phyloP scores from a whole-genome alignment of 2,797 vertebrate species.

The Peromyscus aztecus region DNA sequence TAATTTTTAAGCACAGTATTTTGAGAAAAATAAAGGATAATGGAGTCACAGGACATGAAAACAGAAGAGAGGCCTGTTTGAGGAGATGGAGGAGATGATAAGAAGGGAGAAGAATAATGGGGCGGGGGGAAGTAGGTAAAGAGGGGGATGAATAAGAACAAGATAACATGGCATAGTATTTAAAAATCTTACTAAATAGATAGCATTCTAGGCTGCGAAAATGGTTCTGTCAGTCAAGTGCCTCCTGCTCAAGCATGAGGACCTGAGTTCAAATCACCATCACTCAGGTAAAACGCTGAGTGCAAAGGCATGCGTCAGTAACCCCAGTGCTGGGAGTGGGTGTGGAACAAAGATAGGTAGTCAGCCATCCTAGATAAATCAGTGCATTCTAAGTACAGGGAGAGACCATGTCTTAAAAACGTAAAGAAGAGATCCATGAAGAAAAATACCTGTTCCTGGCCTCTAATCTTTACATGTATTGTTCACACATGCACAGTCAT shows the following conservation, averaged over 20 bases:
- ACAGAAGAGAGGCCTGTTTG: background rate
- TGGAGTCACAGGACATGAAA: background rate
- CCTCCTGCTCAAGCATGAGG: background rate
- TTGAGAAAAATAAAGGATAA: background rate
- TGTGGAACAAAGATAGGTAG: no score
- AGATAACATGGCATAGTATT: no score
- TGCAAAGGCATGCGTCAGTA: background rate
- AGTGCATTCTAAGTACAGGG: background rate
- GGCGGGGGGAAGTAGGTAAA: accelerated
- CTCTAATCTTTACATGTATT: background rate
- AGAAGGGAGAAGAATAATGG: background rate
- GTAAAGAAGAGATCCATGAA: background rate
- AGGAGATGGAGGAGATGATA: no score
- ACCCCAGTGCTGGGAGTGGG: background rate
- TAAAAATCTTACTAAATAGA: background rate
- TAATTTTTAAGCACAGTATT: background rate
- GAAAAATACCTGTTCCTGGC: background rate
- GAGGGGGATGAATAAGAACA: background rate
- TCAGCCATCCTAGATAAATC: background rate
- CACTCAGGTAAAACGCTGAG: background rate
- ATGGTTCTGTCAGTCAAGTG: background rate
- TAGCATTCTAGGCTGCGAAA: background rate
- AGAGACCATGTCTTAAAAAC: background rate
- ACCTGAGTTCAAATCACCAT: background rate
- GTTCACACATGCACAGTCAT: background rate